Evolutionary conservation across 2,888 invertebrate genomes (phyloP).

Genomic region (Tipula lateralis): DNA sequence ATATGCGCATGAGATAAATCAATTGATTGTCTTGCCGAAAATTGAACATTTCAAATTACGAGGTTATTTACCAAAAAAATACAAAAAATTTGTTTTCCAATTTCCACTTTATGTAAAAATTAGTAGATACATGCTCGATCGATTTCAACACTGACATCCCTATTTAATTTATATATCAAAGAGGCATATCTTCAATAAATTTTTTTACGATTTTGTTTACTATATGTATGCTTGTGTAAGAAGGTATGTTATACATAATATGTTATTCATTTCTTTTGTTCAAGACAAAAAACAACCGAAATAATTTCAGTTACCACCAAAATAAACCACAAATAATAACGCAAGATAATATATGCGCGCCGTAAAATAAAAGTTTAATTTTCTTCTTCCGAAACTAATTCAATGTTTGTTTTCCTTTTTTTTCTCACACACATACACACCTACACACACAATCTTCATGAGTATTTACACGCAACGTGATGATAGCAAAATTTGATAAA

Average conservation of each 20-base stretch:
- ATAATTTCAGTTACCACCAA: not conserved
- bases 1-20: too few relatives aligned
- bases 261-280: not conserved
- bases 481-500: constrained; percentile 1
- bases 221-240: too few relatives aligned
- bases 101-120: not conserved
- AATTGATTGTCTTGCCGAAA: too few relatives aligned
- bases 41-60: too few relatives aligned
- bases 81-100: too few relatives aligned
- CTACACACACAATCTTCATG: not conserved
- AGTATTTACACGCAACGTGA: not conserved
- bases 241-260: too few relatives aligned
- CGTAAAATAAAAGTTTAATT: not conserved
- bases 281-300: not conserved
- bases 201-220: not conserved
- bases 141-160: not conserved
- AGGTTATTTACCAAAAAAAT: too few relatives aligned
- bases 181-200: not conserved
- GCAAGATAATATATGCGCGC: not conserved
- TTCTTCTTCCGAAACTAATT: not conserved
- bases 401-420: not conserved
- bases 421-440: too few relatives aligned
- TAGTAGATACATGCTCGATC: not conserved
- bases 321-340: not conserved
- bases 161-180: not conserved